phyloP scores from a whole-genome alignment of 1,140 invertebrate species.

The Anastatus disparis region DNA sequence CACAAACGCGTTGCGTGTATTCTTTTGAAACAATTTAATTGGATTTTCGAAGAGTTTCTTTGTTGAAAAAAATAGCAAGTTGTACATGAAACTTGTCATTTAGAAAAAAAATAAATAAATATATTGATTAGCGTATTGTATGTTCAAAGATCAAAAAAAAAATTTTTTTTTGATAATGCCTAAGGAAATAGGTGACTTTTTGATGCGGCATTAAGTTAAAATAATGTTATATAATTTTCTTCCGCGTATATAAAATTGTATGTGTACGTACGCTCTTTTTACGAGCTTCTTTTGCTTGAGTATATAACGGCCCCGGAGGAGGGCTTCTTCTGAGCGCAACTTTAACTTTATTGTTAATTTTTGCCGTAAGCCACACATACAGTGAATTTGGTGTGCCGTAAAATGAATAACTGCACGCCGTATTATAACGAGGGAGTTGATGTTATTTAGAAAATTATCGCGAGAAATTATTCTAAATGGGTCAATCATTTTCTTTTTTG shows the following conservation, averaged over 20 bases:
- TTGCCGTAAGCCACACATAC: slow-evolving; percentile 1
- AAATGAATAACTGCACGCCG: neutral
- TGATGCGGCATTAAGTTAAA: neutral
- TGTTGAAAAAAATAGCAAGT: too few species aligned
- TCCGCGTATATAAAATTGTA: neutral
- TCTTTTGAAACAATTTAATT: neutral
- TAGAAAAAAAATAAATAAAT: too few species aligned
- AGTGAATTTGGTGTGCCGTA: slow-evolving; percentile 8
- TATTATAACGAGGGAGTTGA: neutral
- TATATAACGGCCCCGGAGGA: slow-evolving; percentile 1
- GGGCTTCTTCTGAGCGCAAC: neutral
- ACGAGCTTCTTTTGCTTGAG: too few species aligned
- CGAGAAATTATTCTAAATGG: slow-evolving; percentile 15
- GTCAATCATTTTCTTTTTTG: too few species aligned
- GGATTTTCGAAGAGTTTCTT: neutral
- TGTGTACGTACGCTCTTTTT: neutral
- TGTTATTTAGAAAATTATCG: slow-evolving; percentile 26
- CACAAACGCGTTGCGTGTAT: neutral
- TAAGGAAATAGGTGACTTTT: neutral
- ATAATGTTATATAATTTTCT: slow-evolving; percentile 27
- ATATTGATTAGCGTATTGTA: too few species aligned
- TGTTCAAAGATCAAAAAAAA: too few species aligned
- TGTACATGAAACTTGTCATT: too few species aligned
- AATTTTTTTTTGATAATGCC: too few species aligned
- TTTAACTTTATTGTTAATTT: slow-evolving; percentile 15